phyloP scores from a whole-genome alignment of 2,113 vertebrate genomes.

The Gyps fulvus region DNA sequence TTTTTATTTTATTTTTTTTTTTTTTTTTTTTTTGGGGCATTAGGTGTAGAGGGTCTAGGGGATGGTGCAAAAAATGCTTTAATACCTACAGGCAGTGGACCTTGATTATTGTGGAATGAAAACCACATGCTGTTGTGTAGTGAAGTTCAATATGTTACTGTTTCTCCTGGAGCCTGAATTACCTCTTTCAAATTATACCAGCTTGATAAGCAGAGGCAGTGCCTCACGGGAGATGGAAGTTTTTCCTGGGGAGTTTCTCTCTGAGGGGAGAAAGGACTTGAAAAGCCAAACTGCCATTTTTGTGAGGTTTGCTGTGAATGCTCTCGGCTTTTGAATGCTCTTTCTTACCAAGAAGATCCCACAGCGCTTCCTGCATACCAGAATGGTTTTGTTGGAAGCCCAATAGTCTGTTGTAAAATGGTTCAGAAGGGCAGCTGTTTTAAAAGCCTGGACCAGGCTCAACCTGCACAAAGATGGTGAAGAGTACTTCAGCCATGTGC shows the following conservation, averaged over 20 bases:
- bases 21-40: not conserved
- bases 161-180: not conserved
- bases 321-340: not conserved
- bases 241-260: not conserved
- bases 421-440: not conserved
- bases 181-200: not conserved
- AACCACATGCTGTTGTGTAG: accelerated
- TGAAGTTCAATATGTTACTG: not conserved
- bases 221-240: accelerated
- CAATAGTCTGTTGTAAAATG: not conserved
- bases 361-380: not conserved
- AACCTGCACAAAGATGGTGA: not conserved
- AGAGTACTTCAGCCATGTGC: accelerated
- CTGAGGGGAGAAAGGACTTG: not conserved
- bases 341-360: not conserved
- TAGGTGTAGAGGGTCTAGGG: not conserved
- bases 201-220: not conserved
- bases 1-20: not conserved
- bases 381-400: not conserved
- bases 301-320: not conserved
- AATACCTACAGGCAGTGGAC: not conserved
- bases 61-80: not conserved
- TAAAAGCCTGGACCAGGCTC: not conserved
- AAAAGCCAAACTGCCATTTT: not conserved
- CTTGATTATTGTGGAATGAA: not conserved